These are phyloP conservation scores for Tragopan temminckii DNA, from an alignment of 2,797 vertebrate species.

Conservation along the genomic window DNA sequence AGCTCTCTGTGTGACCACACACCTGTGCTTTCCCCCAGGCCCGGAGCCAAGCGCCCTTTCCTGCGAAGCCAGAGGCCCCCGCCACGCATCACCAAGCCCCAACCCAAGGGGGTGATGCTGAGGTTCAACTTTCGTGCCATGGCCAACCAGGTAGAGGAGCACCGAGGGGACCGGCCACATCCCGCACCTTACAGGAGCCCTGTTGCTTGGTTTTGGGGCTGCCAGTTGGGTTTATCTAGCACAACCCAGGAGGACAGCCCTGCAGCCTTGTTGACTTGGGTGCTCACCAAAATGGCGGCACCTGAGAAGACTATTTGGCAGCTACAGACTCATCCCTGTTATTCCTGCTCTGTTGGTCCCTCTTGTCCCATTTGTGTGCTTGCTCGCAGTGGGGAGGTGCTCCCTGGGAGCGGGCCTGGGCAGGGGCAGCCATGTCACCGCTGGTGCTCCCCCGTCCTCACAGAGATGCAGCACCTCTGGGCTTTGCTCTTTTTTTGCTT, in stretches of 20 bases:
- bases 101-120: conserved; percentile 79
- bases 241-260: not conserved
- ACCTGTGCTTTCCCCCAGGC: conserved; percentile 35
- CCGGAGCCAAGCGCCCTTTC: conserved; percentile 26
- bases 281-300: not conserved
- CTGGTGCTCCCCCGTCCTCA: not conserved
- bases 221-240: conserved; percentile 8
- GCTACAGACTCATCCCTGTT: conserved; percentile 18
- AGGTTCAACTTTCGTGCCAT: conserved; percentile 81
- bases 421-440: not conserved
- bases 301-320: conserved; percentile 51
- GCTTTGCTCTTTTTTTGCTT: conserved; percentile 59
- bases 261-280: not conserved
- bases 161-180: not conserved
- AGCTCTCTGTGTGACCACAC: not conserved
- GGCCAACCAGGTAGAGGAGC: conserved; percentile 81
- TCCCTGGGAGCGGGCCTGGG: not conserved
- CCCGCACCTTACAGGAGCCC: conserved; percentile 17
- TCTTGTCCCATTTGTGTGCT: not conserved
- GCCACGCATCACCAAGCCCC: not conserved
- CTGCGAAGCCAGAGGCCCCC: conserved; percentile 30
- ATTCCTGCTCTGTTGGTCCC: not conserved
- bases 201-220: conserved; percentile 16
- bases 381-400: not conserved
- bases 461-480: conserved; percentile 18